These are phyloP conservation scores for Choristoneura fumiferana DNA, from an alignment of 1,140 invertebrate species.

Conservation along the genomic window DNA sequence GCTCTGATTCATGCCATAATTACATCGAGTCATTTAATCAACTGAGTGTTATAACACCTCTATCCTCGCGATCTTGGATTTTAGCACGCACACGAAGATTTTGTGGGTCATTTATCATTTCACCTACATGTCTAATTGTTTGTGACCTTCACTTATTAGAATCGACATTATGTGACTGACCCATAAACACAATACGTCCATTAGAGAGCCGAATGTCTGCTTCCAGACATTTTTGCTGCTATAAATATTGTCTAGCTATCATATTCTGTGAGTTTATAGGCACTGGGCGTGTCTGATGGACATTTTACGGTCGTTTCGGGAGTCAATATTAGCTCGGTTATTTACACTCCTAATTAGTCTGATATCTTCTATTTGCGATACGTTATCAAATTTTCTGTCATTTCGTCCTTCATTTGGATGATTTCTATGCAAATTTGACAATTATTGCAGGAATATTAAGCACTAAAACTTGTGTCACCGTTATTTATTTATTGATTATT, in stretches of 20 bases:
- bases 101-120: not conserved
- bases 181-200: constrained; percentile 31
- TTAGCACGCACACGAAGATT: constrained; percentile 1
- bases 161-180: not conserved
- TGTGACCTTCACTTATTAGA: constrained; percentile 9
- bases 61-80: not conserved
- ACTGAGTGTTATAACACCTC: not conserved
- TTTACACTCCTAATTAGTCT: constrained; percentile 29
- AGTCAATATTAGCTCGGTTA: constrained; percentile 38
- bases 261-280: constrained; percentile 37
- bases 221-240: constrained; percentile 24
- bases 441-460: no score
- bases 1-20: constrained; percentile 33
- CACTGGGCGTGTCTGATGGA: constrained; percentile 37
- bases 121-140: constrained; percentile 17
- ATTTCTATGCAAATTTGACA: not conserved
- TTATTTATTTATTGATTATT: no score
- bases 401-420: constrained; percentile 1
- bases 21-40: constrained; percentile 22
- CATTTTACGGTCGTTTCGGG: constrained; percentile 34
- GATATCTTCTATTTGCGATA: constrained; percentile 27
- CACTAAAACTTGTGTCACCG: no score
- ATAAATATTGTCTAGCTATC: constrained; percentile 37
- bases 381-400: constrained; percentile 7
- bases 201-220: constrained; percentile 34